phyloP scores from a whole-genome alignment of 2,797 vertebrate genomes.

The Phrynocephalus forsythii region DNA sequence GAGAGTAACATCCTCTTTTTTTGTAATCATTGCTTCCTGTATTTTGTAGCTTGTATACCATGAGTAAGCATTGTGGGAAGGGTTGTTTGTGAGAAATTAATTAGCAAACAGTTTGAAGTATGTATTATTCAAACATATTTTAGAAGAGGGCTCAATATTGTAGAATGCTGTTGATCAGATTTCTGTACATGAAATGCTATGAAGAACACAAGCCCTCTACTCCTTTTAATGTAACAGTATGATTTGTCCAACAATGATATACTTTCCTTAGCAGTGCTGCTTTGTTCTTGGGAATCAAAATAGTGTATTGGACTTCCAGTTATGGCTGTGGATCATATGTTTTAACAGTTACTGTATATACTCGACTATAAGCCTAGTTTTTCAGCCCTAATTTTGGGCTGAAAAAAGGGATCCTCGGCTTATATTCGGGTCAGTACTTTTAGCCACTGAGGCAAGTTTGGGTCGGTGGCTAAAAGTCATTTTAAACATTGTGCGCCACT shows the following conservation, averaged over 20 bases:
- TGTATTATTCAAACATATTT: constrained; percentile 1
- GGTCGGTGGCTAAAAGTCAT: too few species aligned
- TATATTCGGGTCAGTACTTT: too few species aligned
- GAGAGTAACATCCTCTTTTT: constrained; percentile 19
- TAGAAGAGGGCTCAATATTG: not conserved
- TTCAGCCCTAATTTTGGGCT: too few species aligned
- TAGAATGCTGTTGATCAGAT: not conserved
- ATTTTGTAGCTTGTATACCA: not conserved
- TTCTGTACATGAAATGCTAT: not conserved
- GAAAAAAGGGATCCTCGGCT: too few species aligned
- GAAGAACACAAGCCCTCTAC: not conserved
- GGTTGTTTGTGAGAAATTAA: not conserved
- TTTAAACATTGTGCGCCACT: too few species aligned
- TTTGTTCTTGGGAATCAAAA: not conserved
- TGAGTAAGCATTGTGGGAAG: not conserved
- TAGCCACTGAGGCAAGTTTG: too few species aligned
- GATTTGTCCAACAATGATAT: not conserved
- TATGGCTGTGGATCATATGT: not conserved
- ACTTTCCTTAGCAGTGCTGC: not conserved
- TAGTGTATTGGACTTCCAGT: too few species aligned
- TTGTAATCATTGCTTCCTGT: constrained; percentile 21
- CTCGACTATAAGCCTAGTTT: too few species aligned
- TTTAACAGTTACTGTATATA: not conserved
- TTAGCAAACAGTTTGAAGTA: not conserved
- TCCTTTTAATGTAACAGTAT: not conserved